A percentile compares a stretch with the other conserved stretches of the same genome.
Evolutionary conservation across 2,113 vertebrate genomes (phyloP).

Genomic region (Phrynosoma blainvillii): DNA sequence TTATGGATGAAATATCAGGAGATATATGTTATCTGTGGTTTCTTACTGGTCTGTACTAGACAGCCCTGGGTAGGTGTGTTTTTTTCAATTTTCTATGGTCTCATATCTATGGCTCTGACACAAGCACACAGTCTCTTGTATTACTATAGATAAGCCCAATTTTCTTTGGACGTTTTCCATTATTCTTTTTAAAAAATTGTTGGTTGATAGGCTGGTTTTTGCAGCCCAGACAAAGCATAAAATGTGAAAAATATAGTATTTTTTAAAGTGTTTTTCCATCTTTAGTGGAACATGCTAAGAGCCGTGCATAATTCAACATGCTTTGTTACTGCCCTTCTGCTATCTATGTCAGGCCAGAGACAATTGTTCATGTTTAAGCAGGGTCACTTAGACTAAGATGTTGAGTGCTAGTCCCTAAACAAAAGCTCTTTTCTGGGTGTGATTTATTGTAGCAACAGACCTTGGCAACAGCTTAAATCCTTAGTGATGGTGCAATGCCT

Average conservation of each 20-base stretch:
- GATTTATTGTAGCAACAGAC: conserved; percentile 77
- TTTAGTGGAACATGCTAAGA: neutral
- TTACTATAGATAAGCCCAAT: neutral
- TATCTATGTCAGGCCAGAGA: neutral
- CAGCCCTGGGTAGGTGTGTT: no score
- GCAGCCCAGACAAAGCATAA: conserved; percentile 16
- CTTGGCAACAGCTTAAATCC: conserved; percentile 56
- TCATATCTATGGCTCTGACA: neutral
- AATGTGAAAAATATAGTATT: neutral
- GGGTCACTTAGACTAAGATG: conserved; percentile 9
- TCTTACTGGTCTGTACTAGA: no score
- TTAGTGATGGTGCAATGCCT: conserved; percentile 31
- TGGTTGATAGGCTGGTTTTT: neutral
- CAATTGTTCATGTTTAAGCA: conserved; percentile 14
- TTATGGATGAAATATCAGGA: no score
- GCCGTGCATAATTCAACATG: neutral
- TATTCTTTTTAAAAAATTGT: neutral
- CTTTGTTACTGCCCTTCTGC: conserved; percentile 14
- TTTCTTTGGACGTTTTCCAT: neutral
- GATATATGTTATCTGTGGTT: no score
- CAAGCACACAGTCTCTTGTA: neutral
- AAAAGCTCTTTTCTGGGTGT: conserved; percentile 38
- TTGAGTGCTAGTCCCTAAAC: conserved; percentile 1
- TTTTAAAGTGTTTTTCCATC: neutral
- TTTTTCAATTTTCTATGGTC: neutral